Evolutionary conservation across 1,140 invertebrate species (phyloP), one percentile per base, ranked within the genome.

Genomic region (Rhyzopertha dominica): DNA sequence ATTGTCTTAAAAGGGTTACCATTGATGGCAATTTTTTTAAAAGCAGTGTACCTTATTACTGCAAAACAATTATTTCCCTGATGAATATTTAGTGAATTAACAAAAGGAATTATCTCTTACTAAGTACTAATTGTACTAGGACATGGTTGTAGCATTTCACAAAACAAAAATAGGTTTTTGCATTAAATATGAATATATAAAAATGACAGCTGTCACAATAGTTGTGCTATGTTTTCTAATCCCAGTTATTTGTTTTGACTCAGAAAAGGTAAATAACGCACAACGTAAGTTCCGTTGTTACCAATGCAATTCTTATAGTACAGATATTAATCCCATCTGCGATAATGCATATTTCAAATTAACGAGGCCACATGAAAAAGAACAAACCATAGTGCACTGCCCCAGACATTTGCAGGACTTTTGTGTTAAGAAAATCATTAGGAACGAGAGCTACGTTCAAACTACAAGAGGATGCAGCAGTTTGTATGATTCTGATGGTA

Each of bases 401-500:
- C 50, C 50, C 3, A 5, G 13, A 2, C 13, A 9, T 29, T 38
- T 28, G n/a, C 35, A 43, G 20, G 20, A 35, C 31, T 51, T 34
- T 36, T 52, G 50, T 24, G 35, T 52, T 24, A 47, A 39, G 16
- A 47, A 32, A 40, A 30, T 30, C 17, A n/a, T 17, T 1, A 41
- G 19, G 10, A n/a, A 5, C 5, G 17, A 19, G 9, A 23, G 24
- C 13, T 22, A 30, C 4, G 14, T 22, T 2, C 30, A 38, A n/a
- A 52, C 50, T 1, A 18, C 20, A 12, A 38, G 50, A 12, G 50
- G 50, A 8, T 52, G 50, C 26, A 37, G 35, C 14, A 37, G 38
- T 26, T 7, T 29, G 8, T 31, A 26, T 9, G 50, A 52, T 40
- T 24, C 13, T 4, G 37, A 48, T 10, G 44, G 37, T 1, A 38